These are phyloP conservation scores for Cyphomyrmex costatus DNA, from an alignment of 1,140 invertebrate species.

Conservation along the genomic window DNA sequence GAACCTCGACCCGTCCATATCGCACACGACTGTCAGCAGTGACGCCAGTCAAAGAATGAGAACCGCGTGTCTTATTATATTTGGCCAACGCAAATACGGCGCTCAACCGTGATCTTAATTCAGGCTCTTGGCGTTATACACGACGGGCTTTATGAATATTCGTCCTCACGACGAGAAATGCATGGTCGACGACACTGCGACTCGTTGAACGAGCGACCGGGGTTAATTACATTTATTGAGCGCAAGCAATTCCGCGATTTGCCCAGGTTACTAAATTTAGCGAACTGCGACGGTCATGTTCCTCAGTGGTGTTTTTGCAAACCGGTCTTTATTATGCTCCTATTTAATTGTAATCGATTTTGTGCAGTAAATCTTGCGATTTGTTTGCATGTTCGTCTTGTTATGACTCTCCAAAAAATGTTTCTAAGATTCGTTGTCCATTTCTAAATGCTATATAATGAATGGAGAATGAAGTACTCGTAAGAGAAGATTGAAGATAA, in stretches of 20 bases:
- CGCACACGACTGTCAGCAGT: background rate
- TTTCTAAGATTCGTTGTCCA: background rate
- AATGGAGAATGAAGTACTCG: no score
- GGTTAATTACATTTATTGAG: slow-evolving; percentile 62
- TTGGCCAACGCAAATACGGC: slow-evolving; percentile 63
- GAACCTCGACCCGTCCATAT: background rate
- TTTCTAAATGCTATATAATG: background rate
- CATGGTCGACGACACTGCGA: slow-evolving; percentile 19
- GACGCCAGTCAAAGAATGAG: slow-evolving; percentile 27
- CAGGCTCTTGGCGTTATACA: slow-evolving; percentile 32
- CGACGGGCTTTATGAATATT: slow-evolving; percentile 53
- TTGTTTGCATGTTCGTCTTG: background rate
- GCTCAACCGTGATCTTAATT: slow-evolving; percentile 52
- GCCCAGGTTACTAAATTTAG: slow-evolving; percentile 15
- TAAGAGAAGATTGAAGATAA: no score
- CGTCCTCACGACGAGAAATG: slow-evolving; percentile 33
- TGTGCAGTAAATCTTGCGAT: background rate
- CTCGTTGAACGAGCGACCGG: slow-evolving; percentile 17
- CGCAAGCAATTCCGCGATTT: slow-evolving; percentile 53
- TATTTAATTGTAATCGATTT: background rate
- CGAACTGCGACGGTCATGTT: background rate
- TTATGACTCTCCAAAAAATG: background rate
- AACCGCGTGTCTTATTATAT: slow-evolving; percentile 70
- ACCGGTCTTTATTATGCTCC: background rate
- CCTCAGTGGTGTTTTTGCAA: slow-evolving; percentile 8